Evolutionary conservation across 2,113 vertebrate species (phyloP).

Genomic region (Balaenoptera acutorostrata): DNA sequence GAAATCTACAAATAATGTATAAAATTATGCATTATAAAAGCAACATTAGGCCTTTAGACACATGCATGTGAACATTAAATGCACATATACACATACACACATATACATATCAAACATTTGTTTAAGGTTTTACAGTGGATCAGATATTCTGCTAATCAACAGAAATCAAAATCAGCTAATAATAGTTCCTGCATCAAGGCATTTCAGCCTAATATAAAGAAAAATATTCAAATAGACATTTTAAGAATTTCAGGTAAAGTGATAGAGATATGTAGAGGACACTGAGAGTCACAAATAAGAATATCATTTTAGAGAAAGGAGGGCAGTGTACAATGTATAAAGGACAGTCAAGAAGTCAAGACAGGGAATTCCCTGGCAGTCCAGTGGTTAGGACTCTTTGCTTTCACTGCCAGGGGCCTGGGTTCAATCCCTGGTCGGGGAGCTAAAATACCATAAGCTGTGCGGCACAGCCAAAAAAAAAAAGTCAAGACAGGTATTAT

Average conservation of each 20-base stretch:
- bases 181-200: neutral
- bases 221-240: neutral
- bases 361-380: neutral
- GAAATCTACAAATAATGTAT: neutral
- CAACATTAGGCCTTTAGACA: neutral
- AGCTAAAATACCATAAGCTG: neutral
- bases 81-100: accelerated
- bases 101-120: neutral
- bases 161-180: neutral
- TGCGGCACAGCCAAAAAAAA: neutral
- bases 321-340: neutral
- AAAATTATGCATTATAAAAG: neutral
- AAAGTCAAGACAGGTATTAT: neutral
- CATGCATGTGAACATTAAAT: neutral
- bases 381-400: neutral
- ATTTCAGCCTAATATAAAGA: neutral
- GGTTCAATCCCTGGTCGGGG: neutral
- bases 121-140: neutral
- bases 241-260: neutral
- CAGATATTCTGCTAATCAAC: neutral
- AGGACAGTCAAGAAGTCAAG: neutral
- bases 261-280: neutral
- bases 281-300: neutral
- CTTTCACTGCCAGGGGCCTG: neutral
- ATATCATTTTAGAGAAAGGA: neutral